A percentile compares a stretch with the other conserved stretches of the same genome.
phyloP scores from a whole-genome alignment of 2,797 vertebrate genomes.

The Syndactyla subalaris region DNA sequence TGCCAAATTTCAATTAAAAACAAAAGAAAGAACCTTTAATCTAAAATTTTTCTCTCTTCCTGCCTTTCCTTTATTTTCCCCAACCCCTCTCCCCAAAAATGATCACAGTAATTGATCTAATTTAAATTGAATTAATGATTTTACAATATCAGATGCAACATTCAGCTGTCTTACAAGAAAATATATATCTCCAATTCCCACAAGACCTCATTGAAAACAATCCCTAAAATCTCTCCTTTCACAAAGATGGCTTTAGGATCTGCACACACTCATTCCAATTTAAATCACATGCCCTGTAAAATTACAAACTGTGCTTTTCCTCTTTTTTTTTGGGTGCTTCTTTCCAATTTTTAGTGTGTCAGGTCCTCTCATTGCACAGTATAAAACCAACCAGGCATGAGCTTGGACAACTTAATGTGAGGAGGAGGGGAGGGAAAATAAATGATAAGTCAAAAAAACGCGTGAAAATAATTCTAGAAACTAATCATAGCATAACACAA shows the following conservation, averaged over 20 bases:
- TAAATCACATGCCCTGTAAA: not conserved
- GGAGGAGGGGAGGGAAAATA: rapidly evolving
- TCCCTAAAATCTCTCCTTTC: not conserved
- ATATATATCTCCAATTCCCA: not conserved
- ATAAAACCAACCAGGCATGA: not conserved
- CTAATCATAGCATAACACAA: not conserved
- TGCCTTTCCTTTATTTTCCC: not conserved
- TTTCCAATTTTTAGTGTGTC: not conserved
- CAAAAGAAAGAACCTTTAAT: not conserved
- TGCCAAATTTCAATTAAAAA: not conserved
- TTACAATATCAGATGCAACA: not conserved
- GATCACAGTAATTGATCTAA: not conserved
- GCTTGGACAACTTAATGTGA: not conserved
- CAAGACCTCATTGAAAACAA: not conserved
- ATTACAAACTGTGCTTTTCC: not conserved
- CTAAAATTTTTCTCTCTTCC: not conserved
- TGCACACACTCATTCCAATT: not conserved
- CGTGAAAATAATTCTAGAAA: not conserved
- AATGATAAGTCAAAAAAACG: not conserved
- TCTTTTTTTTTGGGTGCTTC: not conserved
- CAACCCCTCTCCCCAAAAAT: not conserved
- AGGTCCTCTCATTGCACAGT: not conserved
- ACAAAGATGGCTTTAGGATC: not conserved
- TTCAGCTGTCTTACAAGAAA: not conserved
- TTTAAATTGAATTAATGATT: not conserved